Evolutionary conservation across 2,888 invertebrate species (phyloP).

Genomic region (Crematogaster levior): DNA sequence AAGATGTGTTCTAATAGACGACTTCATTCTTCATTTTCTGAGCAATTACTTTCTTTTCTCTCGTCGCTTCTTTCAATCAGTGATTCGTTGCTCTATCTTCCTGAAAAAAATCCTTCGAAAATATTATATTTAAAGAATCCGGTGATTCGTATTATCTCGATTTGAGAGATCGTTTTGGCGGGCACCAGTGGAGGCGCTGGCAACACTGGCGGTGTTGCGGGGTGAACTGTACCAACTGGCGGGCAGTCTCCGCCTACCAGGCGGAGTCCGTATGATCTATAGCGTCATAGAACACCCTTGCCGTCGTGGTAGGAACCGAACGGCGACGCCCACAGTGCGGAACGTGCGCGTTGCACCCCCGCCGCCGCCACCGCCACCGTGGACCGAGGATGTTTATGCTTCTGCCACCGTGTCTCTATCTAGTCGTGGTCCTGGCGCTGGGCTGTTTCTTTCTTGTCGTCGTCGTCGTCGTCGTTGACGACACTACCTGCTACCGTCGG

Average conservation of each 20-base stretch:
- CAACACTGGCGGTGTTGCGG: slow-evolving; percentile 62
- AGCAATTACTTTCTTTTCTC: not conserved
- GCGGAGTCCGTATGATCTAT: slow-evolving; percentile 85
- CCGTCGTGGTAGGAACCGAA: slow-evolving; percentile 75
- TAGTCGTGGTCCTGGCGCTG: slow-evolving; percentile 75
- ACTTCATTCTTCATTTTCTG: not conserved
- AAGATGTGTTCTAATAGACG: not conserved
- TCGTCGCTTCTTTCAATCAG: not conserved
- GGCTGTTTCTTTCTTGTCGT: slow-evolving; percentile 72
- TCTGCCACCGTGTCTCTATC: slow-evolving; percentile 83
- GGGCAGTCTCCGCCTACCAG: slow-evolving; percentile 74
- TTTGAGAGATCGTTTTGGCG: slow-evolving; percentile 72
- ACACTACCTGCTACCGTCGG: slow-evolving; percentile 43
- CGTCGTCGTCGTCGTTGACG: slow-evolving; percentile 50
- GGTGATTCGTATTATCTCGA: slow-evolving; percentile 8
- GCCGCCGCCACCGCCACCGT: slow-evolving; percentile 62
- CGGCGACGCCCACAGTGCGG: slow-evolving; percentile 82
- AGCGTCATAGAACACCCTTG: slow-evolving; percentile 85
- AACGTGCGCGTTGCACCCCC: slow-evolving; percentile 80
- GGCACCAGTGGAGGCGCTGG: slow-evolving; percentile 71
- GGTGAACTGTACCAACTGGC: slow-evolving; percentile 72
- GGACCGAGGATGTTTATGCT: slow-evolving; percentile 81
- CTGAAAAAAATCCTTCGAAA: not conserved
- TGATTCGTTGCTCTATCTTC: not conserved
- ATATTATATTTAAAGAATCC: slow-evolving; percentile 12